Percentiles rank a stretch among this genome's conserved stretches.
phyloP scores from a whole-genome alignment of 2,797 vertebrate genomes.

The Bucorvus abyssinicus region DNA sequence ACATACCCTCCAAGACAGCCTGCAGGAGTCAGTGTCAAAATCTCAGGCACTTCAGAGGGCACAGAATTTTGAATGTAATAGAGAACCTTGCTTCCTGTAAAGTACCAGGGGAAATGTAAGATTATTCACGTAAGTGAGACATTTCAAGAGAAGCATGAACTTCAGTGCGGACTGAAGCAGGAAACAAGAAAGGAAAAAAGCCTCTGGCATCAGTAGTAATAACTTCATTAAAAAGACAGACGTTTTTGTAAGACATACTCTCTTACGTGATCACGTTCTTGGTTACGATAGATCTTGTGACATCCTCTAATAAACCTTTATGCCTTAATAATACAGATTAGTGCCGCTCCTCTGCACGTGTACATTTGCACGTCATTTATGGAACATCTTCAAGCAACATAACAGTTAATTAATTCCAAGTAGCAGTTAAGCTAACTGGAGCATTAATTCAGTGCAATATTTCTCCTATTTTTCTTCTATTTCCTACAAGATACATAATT shows the following conservation, averaged over 20 bases:
- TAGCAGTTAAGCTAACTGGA: not conserved
- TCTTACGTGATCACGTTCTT: not conserved
- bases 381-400: not conserved
- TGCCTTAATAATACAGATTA: not conserved
- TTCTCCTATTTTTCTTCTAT: not conserved
- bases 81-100: not conserved
- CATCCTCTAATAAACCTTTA: conserved; percentile 2
- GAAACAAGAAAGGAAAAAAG: not conserved
- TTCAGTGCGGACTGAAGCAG: not conserved
- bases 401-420: conserved; percentile 24
- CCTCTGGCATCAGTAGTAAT: not conserved
- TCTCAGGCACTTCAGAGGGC: not conserved
- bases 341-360: not conserved
- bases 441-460: not conserved
- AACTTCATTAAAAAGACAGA: not conserved
- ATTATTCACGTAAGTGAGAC: not conserved
- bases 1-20: rapidly evolving
- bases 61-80: not conserved
- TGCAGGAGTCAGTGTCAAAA: not conserved
- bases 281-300: not conserved
- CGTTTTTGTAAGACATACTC: not conserved
- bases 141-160: not conserved
- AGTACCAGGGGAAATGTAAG: not conserved
- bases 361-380: not conserved
- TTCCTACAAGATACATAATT: not conserved